These are phyloP conservation scores for Paedocypris micromegethes DNA, from an alignment of 2,797 vertebrate genomes.

Conservation along the genomic window DNA sequence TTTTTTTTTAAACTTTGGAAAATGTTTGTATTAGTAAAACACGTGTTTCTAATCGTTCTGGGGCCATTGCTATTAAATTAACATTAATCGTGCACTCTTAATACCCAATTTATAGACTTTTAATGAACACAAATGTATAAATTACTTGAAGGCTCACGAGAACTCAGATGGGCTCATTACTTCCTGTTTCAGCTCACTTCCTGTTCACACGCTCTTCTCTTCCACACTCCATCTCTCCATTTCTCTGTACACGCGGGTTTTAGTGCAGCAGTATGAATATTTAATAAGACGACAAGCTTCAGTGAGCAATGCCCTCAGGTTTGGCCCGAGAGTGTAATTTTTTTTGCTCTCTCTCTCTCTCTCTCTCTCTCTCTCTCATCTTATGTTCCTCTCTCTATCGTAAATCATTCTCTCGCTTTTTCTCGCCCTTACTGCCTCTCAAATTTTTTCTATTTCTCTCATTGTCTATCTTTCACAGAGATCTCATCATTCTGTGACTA, in stretches of 20 bases:
- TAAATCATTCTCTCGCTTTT: conserved; percentile 16
- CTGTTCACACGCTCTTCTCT: conserved; percentile 22
- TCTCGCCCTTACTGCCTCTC: conserved; percentile 11
- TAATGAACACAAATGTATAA: not conserved
- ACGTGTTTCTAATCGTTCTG: too few relatives aligned
- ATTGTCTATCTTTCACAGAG: not conserved
- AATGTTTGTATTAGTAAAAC: not conserved
- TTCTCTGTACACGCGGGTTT: conserved; percentile 13
- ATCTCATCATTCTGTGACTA: too few relatives aligned
- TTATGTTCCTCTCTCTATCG: conserved; percentile 12
- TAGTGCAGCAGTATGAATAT: conserved; percentile 57
- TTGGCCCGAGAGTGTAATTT: conserved; percentile 12
- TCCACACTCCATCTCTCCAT: conserved; percentile 3
- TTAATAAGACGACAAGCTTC: conserved; percentile 57
- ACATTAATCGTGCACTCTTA: too few relatives aligned
- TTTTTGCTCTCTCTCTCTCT: conserved; percentile 26
- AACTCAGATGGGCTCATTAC: conserved; percentile 13
- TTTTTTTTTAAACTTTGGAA: not conserved
- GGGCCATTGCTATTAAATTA: too few relatives aligned
- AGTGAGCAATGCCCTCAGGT: conserved; percentile 44
- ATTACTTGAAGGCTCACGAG: not conserved
- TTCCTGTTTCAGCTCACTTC: conserved; percentile 30
- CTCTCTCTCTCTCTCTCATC: conserved; percentile 8
- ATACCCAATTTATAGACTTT: too few relatives aligned
- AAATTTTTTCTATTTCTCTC: conserved; percentile 17